These are phyloP conservation scores for Drosophila asahinai DNA, from an alignment of 1,140 invertebrate species.

Conservation along the genomic window DNA sequence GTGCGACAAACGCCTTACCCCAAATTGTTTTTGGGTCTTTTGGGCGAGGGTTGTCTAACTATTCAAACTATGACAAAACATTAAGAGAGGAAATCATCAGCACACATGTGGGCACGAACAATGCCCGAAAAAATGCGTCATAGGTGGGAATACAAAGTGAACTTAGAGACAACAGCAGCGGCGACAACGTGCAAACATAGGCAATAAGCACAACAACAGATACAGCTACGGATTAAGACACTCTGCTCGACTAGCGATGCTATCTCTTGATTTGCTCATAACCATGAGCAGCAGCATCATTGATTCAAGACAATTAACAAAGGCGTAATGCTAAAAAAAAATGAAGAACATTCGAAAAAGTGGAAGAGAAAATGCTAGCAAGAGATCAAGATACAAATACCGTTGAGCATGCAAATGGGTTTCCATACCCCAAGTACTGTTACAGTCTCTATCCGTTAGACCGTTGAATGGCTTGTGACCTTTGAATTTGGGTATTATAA, in stretches of 20 bases:
- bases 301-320: conserved; percentile 53
- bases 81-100: conserved; percentile 40
- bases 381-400: conserved; percentile 35
- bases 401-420: conserved; percentile 33
- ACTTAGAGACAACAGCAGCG: conserved; percentile 21
- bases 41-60: conserved; percentile 6
- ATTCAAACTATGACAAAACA: conserved; percentile 39
- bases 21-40: conserved; percentile 4
- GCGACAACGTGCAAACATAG: conserved; percentile 40
- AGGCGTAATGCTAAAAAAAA: conserved; percentile 13
- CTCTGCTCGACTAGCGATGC: background rate
- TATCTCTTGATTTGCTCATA: conserved; percentile 6
- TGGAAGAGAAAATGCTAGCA: background rate
- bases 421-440: conserved; percentile 10
- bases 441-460: conserved; percentile 9
- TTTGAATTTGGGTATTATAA: conserved; percentile 8
- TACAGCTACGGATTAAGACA: conserved; percentile 26
- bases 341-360: conserved; percentile 21
- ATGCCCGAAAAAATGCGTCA: conserved; percentile 44
- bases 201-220: conserved; percentile 7
- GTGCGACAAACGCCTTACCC: conserved; percentile 12
- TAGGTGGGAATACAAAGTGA: conserved; percentile 22
- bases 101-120: conserved; percentile 36
- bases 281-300: conserved; percentile 33
- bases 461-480: conserved; percentile 3